Conservation (phyloP, 2,797 vertebrate genomes). For the Rhyacichthys aspro region DNA sequence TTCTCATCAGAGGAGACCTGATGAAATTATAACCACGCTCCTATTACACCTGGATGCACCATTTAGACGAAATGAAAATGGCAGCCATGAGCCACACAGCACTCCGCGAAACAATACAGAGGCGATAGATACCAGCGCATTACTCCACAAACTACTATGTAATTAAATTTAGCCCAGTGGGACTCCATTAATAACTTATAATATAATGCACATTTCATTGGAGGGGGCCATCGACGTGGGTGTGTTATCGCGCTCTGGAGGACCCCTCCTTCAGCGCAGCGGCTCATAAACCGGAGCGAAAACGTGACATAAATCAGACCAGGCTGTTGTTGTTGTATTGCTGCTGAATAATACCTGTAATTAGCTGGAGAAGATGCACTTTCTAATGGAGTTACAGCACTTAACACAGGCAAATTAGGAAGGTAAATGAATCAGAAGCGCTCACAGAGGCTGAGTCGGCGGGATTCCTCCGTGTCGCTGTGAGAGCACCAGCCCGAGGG, state of each 20-base stretch:
- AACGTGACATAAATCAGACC: conserved; percentile 52
- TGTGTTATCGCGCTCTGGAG: conserved; percentile 63
- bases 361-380: conserved; percentile 32
- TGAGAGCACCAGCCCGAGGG: background rate
- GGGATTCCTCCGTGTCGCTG: background rate
- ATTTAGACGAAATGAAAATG: conserved; percentile 68
- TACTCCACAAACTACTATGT: conserved; percentile 68
- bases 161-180: conserved; percentile 76
- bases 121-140: conserved; percentile 40
- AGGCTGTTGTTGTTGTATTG: conserved; percentile 41
- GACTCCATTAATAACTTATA: conserved; percentile 79
- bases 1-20: conserved; percentile 61
- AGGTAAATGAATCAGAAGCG: conserved; percentile 8
- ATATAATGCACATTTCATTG: conserved; percentile 81
- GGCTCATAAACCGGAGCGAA: conserved; percentile 53
- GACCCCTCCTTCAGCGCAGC: conserved; percentile 19
- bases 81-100: conserved; percentile 50
- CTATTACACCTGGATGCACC: conserved; percentile 64
- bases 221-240: conserved; percentile 65
- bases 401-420: conserved; percentile 11
- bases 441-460: conserved; percentile 10
- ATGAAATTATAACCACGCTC: conserved; percentile 71
- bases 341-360: conserved; percentile 40
- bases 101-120: conserved; percentile 54
- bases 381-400: conserved; percentile 45